Evolutionary conservation across 2,797 vertebrate species (phyloP).

Genomic region (Spinibarbus caldwelli): DNA sequence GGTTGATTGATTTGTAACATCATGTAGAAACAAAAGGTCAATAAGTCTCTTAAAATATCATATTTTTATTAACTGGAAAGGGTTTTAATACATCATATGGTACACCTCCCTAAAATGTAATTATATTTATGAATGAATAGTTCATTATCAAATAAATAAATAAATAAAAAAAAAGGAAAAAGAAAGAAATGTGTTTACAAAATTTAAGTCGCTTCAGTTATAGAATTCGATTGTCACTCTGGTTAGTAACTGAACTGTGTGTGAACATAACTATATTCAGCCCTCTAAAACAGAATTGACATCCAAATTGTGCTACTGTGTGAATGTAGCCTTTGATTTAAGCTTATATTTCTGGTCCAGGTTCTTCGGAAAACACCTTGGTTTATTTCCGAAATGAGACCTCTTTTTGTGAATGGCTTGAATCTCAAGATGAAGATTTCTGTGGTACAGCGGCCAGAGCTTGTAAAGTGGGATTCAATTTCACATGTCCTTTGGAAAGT

Average conservation of each 20-base stretch:
- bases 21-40: no score
- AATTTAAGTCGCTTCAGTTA: background rate
- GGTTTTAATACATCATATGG: no score
- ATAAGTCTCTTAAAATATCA: no score
- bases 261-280: background rate
- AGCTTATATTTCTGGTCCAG: background rate
- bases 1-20: no score
- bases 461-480: conserved; percentile 67
- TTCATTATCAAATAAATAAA: no score
- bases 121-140: no score
- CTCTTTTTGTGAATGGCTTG: conserved; percentile 15
- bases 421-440: conserved; percentile 8
- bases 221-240: background rate
- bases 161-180: no score
- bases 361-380: conserved; percentile 1
- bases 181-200: no score
- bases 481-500: conserved; percentile 72
- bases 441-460: conserved; percentile 56
- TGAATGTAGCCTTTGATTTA: background rate
- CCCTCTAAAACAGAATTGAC: background rate
- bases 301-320: background rate
- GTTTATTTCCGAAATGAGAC: no score
- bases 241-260: background rate
- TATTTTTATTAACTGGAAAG: no score
- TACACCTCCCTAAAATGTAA: no score